phyloP scores from a whole-genome alignment of 2,888 invertebrate genomes.

The Drosophila atripex region DNA sequence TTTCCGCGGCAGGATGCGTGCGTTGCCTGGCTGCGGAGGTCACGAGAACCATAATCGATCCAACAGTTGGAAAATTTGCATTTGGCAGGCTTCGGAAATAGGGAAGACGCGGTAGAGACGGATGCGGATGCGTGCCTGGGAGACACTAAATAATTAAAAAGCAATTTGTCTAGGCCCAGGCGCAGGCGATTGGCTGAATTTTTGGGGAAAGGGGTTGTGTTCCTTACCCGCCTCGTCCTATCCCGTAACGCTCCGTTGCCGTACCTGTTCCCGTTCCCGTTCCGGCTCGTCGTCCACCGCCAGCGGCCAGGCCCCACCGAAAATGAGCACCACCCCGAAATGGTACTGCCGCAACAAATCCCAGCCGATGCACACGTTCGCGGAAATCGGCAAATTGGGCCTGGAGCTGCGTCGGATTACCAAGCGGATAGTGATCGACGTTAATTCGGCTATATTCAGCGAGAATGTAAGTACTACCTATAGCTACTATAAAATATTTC shows the following conservation, averaged over 20 bases:
- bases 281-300: slow-evolving; percentile 10
- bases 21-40: slow-evolving; percentile 65
- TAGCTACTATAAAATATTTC: neutral
- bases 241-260: neutral
- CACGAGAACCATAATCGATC: slow-evolving; percentile 60
- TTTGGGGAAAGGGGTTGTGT: slow-evolving; percentile 36
- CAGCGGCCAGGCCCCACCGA: slow-evolving; percentile 45
- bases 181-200: slow-evolving; percentile 54
- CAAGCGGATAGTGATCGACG: slow-evolving; percentile 82
- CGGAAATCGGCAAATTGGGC: slow-evolving; percentile 80
- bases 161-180: slow-evolving; percentile 59
- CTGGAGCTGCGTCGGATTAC: slow-evolving; percentile 81
- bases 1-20: slow-evolving; percentile 54
- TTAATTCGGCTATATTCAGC: slow-evolving; percentile 82
- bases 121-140: slow-evolving; percentile 70
- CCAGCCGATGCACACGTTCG: slow-evolving; percentile 81
- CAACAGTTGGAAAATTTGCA: slow-evolving; percentile 68
- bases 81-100: slow-evolving; percentile 56
- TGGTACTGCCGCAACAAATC: slow-evolving; percentile 82
- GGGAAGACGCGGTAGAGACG: slow-evolving; percentile 35
- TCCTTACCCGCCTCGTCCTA: neutral
- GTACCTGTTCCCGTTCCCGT: neutral
- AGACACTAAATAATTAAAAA: slow-evolving; percentile 77
- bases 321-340: slow-evolving; percentile 81
- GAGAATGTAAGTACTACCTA: slow-evolving; percentile 78